Conservation (phyloP, 2,113 vertebrate species). For the Prunella fulvescens region DNA sequence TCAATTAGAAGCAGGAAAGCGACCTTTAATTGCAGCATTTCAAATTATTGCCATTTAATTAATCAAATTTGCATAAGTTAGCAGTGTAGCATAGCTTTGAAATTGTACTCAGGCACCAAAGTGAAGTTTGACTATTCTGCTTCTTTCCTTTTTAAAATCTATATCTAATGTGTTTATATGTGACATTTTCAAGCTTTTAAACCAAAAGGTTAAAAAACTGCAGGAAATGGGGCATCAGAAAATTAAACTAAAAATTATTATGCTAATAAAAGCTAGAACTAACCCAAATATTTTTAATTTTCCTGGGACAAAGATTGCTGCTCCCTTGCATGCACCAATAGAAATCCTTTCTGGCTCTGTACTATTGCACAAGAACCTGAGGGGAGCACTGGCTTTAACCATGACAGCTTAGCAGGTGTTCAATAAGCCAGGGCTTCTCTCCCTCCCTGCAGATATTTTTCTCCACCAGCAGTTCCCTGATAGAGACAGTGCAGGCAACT, state of each 20-base stretch:
- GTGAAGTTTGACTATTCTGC: neutral
- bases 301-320: neutral
- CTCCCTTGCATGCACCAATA: neutral
- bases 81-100: neutral
- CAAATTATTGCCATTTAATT: neutral
- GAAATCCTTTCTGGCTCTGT: neutral
- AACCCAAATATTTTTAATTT: neutral
- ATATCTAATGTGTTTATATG: neutral
- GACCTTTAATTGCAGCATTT: neutral
- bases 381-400: neutral
- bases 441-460: neutral
- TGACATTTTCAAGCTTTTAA: neutral
- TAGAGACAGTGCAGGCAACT: neutral
- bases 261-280: neutral
- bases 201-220: neutral
- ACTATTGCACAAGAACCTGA: neutral
- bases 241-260: neutral
- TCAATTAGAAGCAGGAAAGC: neutral
- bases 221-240: neutral
- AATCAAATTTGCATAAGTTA: neutral
- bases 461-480: neutral
- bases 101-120: neutral
- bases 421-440: neutral
- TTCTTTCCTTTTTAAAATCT: neutral
- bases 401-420: neutral